A percentile compares a stretch with the other conserved stretches of the same genome.
Conservation (phyloP, 2,113 vertebrate species). For the Orthonyx spaldingii region DNA sequence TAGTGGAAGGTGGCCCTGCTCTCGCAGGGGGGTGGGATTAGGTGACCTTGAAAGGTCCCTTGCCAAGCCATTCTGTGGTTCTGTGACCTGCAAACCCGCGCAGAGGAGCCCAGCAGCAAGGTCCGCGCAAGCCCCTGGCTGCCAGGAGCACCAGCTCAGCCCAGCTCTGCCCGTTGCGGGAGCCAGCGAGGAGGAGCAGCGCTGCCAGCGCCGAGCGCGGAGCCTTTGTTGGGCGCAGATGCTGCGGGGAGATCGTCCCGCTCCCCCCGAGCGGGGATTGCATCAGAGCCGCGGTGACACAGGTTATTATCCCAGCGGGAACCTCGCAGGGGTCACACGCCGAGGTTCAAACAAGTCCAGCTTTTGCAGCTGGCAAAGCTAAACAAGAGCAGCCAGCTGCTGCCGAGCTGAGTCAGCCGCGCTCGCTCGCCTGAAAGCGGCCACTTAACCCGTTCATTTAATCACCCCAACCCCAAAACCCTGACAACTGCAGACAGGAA, state of each 20-base stretch:
- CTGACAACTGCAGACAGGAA: neutral
- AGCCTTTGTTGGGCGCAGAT: neutral
- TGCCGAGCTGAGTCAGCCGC: neutral
- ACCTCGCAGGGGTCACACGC: neutral
- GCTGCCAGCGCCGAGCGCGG: neutral
- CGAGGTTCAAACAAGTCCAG: neutral
- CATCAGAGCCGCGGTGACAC: neutral
- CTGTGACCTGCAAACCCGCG: neutral
- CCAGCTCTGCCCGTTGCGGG: neutral
- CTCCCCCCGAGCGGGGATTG: neutral
- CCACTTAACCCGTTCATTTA: constrained; percentile 10
- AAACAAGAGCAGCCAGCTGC: constrained; percentile 30
- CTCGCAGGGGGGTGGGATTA: no score
- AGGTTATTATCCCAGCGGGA: constrained; percentile 8
- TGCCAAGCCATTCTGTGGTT: neutral
- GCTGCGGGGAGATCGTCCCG: neutral
- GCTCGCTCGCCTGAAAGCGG: neutral
- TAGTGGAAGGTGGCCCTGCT: neutral
- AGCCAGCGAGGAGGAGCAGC: neutral
- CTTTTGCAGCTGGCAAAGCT: constrained; percentile 49
- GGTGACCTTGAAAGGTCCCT: neutral
- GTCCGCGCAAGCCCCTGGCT: neutral
- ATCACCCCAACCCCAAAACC: neutral
- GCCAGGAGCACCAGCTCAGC: neutral
- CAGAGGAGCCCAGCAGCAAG: neutral